Evolutionary conservation across 37 sponge, comb jelly and placozoan species (phyloP).

Genomic region (Bolinopsis microptera): DNA sequence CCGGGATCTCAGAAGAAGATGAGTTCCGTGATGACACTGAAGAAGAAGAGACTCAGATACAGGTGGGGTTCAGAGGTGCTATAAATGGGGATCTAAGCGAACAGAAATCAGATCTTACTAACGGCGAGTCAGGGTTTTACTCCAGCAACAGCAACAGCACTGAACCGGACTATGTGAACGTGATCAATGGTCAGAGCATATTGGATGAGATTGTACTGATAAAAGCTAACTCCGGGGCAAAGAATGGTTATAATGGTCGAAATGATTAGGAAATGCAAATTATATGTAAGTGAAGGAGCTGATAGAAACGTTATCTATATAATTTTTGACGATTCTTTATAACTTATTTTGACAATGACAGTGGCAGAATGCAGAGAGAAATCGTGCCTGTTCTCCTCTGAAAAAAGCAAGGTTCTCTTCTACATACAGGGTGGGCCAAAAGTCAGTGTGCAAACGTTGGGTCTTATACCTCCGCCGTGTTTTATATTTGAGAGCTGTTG

Average conservation of each 20-base stretch:
- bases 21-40: not conserved
- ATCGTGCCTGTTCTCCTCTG: no score
- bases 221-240: not conserved
- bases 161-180: slow-evolving; percentile 36
- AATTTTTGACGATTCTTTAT: no score
- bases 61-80: not conserved
- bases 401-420: not conserved
- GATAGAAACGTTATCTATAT: no score
- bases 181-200: not conserved
- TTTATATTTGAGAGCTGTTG: no score
- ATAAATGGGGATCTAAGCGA: not conserved
- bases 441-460: no score
- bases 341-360: no score
- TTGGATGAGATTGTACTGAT: not conserved
- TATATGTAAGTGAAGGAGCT: no score
- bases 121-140: slow-evolving; percentile 44
- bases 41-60: slow-evolving; percentile 35
- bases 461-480: no score
- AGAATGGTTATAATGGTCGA: not conserved
- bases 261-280: no score
- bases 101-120: not conserved
- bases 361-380: no score
- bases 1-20: slow-evolving; percentile 30
- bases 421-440: no score
- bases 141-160: slow-evolving; percentile 38